Conservation (phyloP, 2,113 vertebrate species). For the Vicugna pacos region DNA sequence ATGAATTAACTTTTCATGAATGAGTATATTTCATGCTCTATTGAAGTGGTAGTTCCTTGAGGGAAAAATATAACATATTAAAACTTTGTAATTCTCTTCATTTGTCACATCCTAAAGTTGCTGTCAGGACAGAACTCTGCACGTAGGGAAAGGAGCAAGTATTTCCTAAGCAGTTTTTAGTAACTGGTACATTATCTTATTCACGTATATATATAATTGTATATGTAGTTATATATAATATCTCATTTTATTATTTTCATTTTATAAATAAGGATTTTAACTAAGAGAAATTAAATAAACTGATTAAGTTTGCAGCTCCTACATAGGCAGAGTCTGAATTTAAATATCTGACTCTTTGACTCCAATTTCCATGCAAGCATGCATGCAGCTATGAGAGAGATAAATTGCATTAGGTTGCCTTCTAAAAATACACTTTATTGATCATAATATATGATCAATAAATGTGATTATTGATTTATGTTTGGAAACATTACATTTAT, state of each 20-base stretch:
- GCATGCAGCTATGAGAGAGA: not conserved
- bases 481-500: not conserved
- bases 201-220: not conserved
- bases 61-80: not conserved
- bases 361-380: not conserved
- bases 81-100: not conserved
- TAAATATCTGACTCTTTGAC: not conserved
- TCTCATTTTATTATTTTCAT: not conserved
- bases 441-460: not conserved
- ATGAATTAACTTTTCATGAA: not conserved
- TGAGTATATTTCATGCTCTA: not conserved
- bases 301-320: not conserved
- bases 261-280: not conserved
- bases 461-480: not conserved
- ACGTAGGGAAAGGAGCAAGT: not conserved
- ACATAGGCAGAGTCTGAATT: not conserved
- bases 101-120: not conserved
- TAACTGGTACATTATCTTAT: not conserved
- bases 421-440: not conserved
- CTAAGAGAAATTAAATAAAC: not conserved
- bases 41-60: not conserved
- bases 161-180: not conserved
- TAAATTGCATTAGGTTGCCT: not conserved
- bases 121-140: not conserved
- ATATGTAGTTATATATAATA: not conserved